Evolutionary conservation across 1,140 invertebrate genomes (phyloP).

Genomic region (Solenopsis fugax): DNA sequence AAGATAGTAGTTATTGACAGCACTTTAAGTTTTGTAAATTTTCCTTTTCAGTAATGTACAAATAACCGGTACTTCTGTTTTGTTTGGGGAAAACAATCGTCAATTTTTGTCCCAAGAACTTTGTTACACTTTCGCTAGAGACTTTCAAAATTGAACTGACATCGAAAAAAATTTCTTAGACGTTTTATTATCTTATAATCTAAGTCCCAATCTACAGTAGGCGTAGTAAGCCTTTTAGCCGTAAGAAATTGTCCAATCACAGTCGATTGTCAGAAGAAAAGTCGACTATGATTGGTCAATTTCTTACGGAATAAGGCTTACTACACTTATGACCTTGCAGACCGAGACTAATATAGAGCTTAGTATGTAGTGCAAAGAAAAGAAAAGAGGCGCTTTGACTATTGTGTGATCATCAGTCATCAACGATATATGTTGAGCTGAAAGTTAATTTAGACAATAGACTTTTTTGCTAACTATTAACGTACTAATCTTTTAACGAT

Average conservation of each 20-base stretch:
- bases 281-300: too few species aligned
- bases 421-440: conserved; percentile 5
- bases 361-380: neutral
- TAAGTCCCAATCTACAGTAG: too few species aligned
- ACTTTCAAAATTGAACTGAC: neutral
- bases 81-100: neutral
- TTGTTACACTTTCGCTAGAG: neutral
- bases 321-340: too few species aligned
- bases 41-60: neutral
- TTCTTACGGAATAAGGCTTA: too few species aligned
- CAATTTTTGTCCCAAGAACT: neutral
- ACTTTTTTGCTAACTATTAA: neutral
- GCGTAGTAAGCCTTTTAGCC: too few species aligned
- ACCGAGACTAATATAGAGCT: too few species aligned
- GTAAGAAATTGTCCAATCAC: too few species aligned
- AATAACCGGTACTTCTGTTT: neutral
- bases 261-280: too few species aligned
- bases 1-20: neutral
- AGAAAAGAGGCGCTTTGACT: conserved; percentile 29
- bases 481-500: neutral
- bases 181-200: neutral
- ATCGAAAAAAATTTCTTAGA: neutral
- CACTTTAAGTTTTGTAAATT: neutral
- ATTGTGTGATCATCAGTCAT: conserved; percentile 30
- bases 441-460: neutral